Evolutionary conservation across 2,797 vertebrate genomes (phyloP), one percentile per base, ranked within the genome.

Genomic region (Mormyrops boulengeri): DNA sequence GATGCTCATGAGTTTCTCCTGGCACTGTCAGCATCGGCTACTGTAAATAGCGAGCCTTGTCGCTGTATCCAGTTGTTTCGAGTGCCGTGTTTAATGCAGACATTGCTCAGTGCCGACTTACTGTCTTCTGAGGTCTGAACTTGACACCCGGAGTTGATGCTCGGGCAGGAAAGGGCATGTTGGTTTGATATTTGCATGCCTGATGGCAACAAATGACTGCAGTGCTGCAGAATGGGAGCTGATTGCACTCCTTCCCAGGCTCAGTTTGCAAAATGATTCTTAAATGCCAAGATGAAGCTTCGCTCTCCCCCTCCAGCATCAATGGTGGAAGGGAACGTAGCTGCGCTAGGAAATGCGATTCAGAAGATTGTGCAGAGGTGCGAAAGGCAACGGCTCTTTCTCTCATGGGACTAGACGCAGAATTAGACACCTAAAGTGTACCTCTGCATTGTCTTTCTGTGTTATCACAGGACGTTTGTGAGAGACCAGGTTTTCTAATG

Each of bases 171-270:
- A 88, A 88, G 44, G 66, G 47, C 82, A 50, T 57, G 17, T 38
- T 30, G 26, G 19, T 26, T 38, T 80, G 80, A 60, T 47, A 77
- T 60, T 82, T 38, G 55, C 89, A 87, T 52, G 62, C 41, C 85
- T 90, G 89, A 91, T 91, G 91, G 55, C 66, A 88, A 85, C 57
- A 85, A 91, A 88, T 50, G 12, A 91, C 84, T 52, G 34, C n/a
- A 73, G 85, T 53, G 55, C n/a, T 87, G 89, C 90, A 82, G 89
- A 91, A 91, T 87, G 55, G 52, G 49, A 88, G 89, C 89, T 91
- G 69, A 91, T 91, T 80, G 88, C 57, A 84, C 80, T 87, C 50
- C 50, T 49, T 87, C 87, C 14, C 86, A 38, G 14, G 30, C 88
- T 87, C 49, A 49, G 26, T 92, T 93, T 90, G 26, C 60, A 1